These are phyloP conservation scores for Drosophila infuscata DNA, from an alignment of 2,888 invertebrate species.

Conservation along the genomic window DNA sequence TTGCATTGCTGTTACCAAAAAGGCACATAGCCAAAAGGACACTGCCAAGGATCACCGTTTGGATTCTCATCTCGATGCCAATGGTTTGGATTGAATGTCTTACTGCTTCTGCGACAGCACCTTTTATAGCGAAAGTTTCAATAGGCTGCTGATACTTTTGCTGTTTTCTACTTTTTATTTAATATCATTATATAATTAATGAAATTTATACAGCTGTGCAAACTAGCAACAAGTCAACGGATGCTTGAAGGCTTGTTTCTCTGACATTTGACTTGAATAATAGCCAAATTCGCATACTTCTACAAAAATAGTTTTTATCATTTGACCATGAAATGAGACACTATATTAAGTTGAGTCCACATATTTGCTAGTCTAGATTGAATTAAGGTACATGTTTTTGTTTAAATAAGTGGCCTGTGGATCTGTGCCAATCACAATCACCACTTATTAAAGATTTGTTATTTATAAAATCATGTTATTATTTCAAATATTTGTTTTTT, in stretches of 20 bases:
- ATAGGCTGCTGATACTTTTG: background rate
- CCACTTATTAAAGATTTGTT: background rate
- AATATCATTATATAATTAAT: no score
- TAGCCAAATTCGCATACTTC: no score
- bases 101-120: background rate
- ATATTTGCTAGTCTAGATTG: background rate
- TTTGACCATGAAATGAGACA: background rate
- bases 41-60: slow-evolving; percentile 18
- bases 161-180: background rate
- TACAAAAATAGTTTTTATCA: no score
- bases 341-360: background rate
- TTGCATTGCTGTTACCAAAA: no score
- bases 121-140: slow-evolving; percentile 17
- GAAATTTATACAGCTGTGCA: background rate
- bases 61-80: slow-evolving; percentile 21
- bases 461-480: background rate
- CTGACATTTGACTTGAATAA: no score
- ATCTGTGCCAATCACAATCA: background rate
- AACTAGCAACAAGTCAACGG: no score
- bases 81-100: slow-evolving; percentile 3
- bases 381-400: background rate
- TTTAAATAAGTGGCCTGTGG: background rate
- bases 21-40: slow-evolving; percentile 21
- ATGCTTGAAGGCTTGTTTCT: no score
- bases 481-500: background rate